A percentile compares a stretch with the other conserved stretches of the same genome.
phyloP scores from a whole-genome alignment of 1,140 invertebrate species.

The Sycophila sp. region DNA sequence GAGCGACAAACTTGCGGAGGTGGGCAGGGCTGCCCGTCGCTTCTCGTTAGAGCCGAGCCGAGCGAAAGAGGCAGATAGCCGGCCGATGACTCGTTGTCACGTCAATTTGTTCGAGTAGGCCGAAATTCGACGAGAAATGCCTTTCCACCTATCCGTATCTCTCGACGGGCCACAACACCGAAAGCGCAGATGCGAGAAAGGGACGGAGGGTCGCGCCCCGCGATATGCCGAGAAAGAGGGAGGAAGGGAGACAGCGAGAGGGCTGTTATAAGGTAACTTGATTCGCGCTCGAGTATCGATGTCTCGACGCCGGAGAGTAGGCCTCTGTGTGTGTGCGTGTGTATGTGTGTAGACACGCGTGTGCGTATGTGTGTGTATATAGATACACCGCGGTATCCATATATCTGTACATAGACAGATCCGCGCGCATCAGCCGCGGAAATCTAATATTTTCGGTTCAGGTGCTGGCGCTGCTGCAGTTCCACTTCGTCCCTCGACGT shows the following conservation, averaged over 20 bases:
- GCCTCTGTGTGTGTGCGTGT: not conserved
- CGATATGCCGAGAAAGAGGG: too few species aligned
- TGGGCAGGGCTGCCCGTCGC: not conserved
- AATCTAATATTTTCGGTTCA: slow-evolving; percentile 33
- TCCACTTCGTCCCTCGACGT: slow-evolving; percentile 9
- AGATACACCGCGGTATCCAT: not conserved
- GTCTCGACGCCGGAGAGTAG: not conserved
- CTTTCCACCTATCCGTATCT: not conserved
- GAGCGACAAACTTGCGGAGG: too few species aligned
- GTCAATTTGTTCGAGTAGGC: slow-evolving; percentile 30
- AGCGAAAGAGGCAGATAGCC: not conserved
- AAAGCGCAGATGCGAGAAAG: not conserved
- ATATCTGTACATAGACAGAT: not conserved
- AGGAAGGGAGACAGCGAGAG: not conserved
- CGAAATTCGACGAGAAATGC: slow-evolving; percentile 23
- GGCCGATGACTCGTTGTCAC: slow-evolving; percentile 7
- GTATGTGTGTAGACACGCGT: not conserved
- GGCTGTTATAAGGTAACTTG: slow-evolving; percentile 23
- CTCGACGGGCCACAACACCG: not conserved
- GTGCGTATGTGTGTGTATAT: not conserved
- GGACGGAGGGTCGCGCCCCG: too few species aligned
- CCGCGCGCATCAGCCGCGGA: not conserved
- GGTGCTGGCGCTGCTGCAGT: not conserved
- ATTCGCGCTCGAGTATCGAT: slow-evolving; percentile 28
- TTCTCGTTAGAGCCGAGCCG: not conserved